Conservation (phyloP, 1,140 invertebrate species). For the Panagrolaimus sp. region DNA sequence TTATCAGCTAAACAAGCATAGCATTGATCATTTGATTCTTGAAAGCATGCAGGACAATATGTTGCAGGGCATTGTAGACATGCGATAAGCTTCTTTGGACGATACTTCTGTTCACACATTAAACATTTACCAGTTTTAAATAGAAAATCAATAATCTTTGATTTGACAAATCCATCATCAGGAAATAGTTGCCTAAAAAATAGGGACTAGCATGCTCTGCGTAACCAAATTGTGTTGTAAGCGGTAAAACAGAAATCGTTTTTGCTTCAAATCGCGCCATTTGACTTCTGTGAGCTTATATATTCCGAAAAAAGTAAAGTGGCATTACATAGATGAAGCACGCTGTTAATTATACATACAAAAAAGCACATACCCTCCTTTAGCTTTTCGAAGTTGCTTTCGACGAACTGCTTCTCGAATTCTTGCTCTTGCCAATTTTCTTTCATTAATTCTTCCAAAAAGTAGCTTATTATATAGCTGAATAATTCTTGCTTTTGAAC, state of each 20-base stretch:
- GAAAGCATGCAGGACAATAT: constrained; percentile 4
- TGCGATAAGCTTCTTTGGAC: neutral
- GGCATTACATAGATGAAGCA: too few relatives aligned
- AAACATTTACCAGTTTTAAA: constrained; percentile 12
- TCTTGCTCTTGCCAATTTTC: neutral
- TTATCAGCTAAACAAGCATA: constrained; percentile 8
- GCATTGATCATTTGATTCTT: neutral
- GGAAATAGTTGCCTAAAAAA: neutral
- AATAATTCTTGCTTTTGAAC: constrained; percentile 20
- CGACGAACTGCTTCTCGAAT: neutral
- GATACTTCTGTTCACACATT: constrained; percentile 15
- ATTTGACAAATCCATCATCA: neutral
- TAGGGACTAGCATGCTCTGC: too few relatives aligned
- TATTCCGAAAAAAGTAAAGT: too few relatives aligned
- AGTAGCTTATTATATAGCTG: constrained; percentile 28
- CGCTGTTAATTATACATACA: too few relatives aligned
- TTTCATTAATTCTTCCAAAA: constrained; percentile 9
- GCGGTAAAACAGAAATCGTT: too few relatives aligned
- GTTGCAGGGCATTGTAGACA: neutral
- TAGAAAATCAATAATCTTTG: constrained; percentile 6
- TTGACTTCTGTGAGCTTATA: too few relatives aligned
- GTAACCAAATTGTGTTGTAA: too few relatives aligned
- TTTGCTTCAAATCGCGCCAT: too few relatives aligned
- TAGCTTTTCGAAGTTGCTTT: neutral
- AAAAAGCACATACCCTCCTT: neutral